Percentiles rank a stretch among this genome's conserved stretches.
Evolutionary conservation across 2,888 invertebrate genomes (phyloP).

Genomic region (Drosophila limbata): DNA sequence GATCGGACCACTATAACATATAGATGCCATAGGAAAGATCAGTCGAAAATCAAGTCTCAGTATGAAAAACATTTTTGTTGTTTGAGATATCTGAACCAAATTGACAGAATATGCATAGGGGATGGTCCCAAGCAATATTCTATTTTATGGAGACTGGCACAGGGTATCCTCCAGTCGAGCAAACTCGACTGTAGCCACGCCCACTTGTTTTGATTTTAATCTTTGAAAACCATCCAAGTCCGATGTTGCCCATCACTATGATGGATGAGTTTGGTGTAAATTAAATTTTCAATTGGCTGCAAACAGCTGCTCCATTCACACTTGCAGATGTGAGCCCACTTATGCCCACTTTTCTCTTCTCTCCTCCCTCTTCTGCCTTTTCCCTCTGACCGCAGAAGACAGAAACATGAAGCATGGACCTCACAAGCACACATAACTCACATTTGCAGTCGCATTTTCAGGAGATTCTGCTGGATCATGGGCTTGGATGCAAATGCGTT

Average conservation of each 20-base stretch:
- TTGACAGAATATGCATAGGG: too few relatives aligned
- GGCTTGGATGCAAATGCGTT: conserved; percentile 28
- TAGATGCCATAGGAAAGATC: too few relatives aligned
- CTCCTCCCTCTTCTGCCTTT: neutral
- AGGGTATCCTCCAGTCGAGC: too few relatives aligned
- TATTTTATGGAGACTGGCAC: too few relatives aligned
- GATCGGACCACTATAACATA: too few relatives aligned
- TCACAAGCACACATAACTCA: conserved; percentile 14
- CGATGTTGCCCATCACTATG: conserved; percentile 18
- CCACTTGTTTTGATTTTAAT: conserved; percentile 4
- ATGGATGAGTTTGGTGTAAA: conserved; percentile 37
- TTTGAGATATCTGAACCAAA: too few relatives aligned
- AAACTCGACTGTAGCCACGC: too few relatives aligned
- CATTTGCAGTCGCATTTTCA: conserved; percentile 8
- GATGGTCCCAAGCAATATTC: too few relatives aligned
- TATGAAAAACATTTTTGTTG: too few relatives aligned
- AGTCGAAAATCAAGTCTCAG: too few relatives aligned
- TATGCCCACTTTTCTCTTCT: too few relatives aligned
- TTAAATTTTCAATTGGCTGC: conserved; percentile 34
- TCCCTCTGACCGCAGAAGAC: conserved; percentile 22
- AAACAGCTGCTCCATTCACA: conserved; percentile 24
- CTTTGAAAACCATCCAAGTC: conserved; percentile 7
- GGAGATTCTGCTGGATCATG: neutral
- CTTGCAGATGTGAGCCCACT: neutral
- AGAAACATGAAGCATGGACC: conserved; percentile 35